Evolutionary conservation across 2,888 invertebrate genomes (phyloP).

Genomic region (Chymomyza amoena): DNA sequence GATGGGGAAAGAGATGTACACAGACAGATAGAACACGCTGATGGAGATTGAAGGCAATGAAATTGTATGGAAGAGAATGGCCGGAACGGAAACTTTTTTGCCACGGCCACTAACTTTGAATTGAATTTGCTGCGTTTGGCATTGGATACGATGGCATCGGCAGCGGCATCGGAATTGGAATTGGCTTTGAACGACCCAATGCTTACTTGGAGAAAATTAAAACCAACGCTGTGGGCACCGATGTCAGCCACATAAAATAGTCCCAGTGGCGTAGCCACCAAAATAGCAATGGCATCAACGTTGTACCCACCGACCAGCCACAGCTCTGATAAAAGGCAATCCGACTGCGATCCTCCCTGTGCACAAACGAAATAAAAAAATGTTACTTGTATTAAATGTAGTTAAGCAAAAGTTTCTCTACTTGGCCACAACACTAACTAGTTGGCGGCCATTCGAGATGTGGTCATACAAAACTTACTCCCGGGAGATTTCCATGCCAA

Average conservation of each 20-base stretch:
- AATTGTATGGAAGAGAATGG: constrained; percentile 26
- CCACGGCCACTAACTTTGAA: constrained; percentile 8
- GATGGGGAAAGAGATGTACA: background rate
- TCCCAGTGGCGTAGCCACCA: constrained; percentile 80
- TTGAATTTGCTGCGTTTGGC: constrained; percentile 11
- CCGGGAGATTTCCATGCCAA: constrained; percentile 81
- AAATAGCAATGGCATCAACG: constrained; percentile 80
- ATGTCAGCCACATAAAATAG: constrained; percentile 79
- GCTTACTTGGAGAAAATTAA: constrained; percentile 79
- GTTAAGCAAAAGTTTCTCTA: constrained; percentile 29
- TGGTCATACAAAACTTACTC: constrained; percentile 72
- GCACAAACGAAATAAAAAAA: background rate
- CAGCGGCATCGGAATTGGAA: constrained; percentile 11
- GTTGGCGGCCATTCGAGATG: constrained; percentile 4
- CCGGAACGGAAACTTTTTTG: constrained; percentile 5
- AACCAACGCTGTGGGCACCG: constrained; percentile 79
- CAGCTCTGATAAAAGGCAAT: constrained; percentile 80
- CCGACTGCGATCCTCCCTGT: constrained; percentile 79
- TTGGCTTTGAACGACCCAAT: background rate
- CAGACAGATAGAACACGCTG: background rate
- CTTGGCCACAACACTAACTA: background rate
- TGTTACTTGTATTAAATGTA: constrained; percentile 26
- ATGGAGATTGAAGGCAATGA: constrained; percentile 2
- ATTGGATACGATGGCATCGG: background rate
- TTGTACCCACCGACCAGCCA: constrained; percentile 80